phyloP scores from a whole-genome alignment of 2,797 vertebrate genomes.

The Mormyrus hasselquistii region DNA sequence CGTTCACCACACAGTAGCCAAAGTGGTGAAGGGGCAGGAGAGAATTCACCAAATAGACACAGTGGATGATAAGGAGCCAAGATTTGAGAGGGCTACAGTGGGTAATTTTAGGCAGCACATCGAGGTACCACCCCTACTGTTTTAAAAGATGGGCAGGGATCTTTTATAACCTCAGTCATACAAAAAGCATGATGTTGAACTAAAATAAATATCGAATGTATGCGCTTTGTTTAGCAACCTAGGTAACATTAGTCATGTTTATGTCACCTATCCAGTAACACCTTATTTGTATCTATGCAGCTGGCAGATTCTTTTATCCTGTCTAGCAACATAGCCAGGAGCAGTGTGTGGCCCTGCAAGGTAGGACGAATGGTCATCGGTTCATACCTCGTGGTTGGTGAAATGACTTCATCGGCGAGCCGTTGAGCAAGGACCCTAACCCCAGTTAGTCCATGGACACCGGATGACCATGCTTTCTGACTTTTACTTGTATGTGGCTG shows the following conservation, averaged over 20 bases:
- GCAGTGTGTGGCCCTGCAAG: neutral
- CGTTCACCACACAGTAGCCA: neutral
- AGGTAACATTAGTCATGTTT: neutral
- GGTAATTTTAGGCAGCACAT: neutral
- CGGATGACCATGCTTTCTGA: neutral
- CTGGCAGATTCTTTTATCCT: neutral
- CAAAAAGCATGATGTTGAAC: neutral
- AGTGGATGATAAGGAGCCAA: neutral
- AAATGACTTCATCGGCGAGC: neutral
- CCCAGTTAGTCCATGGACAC: neutral
- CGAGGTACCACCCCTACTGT: neutral
- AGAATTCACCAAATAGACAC: neutral
- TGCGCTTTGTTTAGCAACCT: neutral
- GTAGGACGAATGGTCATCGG: neutral
- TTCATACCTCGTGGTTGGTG: neutral
- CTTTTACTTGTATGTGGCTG: neutral
- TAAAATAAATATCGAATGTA: neutral
- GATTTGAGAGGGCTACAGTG: neutral
- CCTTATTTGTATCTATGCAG: neutral
- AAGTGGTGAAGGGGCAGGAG: neutral
- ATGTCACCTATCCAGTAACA: neutral
- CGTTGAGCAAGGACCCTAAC: neutral
- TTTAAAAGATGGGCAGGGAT: neutral
- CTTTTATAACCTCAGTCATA: neutral
- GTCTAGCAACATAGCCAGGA: neutral